phyloP scores from a whole-genome alignment of 2,113 vertebrate genomes.

The Syngnathus typhle region DNA sequence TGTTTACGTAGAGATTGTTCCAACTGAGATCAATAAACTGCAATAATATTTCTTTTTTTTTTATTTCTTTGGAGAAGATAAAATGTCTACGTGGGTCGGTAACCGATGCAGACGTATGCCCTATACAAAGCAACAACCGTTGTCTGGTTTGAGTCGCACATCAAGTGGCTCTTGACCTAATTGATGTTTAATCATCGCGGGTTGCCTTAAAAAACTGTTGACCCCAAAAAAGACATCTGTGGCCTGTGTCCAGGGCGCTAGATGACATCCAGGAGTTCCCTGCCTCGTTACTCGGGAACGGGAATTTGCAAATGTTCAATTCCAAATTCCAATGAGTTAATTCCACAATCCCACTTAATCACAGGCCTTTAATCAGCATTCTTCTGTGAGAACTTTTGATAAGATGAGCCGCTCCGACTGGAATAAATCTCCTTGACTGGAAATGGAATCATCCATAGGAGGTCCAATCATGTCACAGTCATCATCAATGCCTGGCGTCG shows the following conservation, averaged over 20 bases:
- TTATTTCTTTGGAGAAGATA: background rate
- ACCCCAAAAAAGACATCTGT: background rate
- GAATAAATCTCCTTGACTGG: slow-evolving; percentile 36
- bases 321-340: slow-evolving; percentile 30
- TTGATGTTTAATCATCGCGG: no score
- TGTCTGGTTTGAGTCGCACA: background rate
- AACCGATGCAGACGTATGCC: background rate
- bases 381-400: slow-evolving; percentile 42
- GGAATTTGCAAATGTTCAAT: slow-evolving; percentile 1
- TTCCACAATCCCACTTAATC: slow-evolving; percentile 42
- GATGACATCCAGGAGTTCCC: slow-evolving; percentile 3
- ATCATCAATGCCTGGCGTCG: slow-evolving; percentile 38
- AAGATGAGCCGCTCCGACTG: slow-evolving; percentile 35
- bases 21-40: background rate
- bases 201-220: no score
- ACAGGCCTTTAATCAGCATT: slow-evolving; percentile 37
- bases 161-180: background rate
- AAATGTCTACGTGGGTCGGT: background rate
- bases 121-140: background rate
- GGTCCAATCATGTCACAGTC: slow-evolving; percentile 64
- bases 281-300: background rate
- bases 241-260: background rate
- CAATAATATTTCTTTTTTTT: background rate
- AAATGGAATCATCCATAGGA: slow-evolving; percentile 50
- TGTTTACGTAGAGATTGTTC: background rate